These are phyloP conservation scores for Channa argus DNA, from an alignment of 2,113 vertebrate species.

Conservation along the genomic window DNA sequence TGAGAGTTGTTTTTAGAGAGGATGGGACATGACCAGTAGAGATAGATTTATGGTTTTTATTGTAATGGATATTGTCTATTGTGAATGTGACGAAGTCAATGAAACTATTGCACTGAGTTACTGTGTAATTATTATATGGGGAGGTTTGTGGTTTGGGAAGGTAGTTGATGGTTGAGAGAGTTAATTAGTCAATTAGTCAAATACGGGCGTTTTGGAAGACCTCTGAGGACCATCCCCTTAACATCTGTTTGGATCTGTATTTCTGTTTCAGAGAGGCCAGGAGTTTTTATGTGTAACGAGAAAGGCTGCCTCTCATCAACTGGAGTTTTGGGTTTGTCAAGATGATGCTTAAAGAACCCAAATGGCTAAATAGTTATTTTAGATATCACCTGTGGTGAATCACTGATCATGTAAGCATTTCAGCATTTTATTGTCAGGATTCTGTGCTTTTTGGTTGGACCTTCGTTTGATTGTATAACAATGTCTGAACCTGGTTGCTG, in stretches of 20 bases:
- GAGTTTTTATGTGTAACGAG: conserved; percentile 9
- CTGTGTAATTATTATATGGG: too few species aligned
- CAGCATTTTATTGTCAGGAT: background rate
- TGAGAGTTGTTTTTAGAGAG: too few species aligned
- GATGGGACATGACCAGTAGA: too few species aligned
- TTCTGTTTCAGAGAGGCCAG: conserved; percentile 21
- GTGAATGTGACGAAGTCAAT: too few species aligned
- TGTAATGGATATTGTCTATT: too few species aligned
- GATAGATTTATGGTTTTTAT: too few species aligned
- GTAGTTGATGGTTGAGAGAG: too few species aligned
- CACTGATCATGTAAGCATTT: background rate
- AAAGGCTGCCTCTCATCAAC: conserved; percentile 65
- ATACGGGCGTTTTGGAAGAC: conserved; percentile 30
- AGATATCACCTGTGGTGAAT: background rate
- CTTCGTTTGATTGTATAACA: conserved; percentile 13
- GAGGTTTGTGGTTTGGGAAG: too few species aligned
- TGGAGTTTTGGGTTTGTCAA: conserved; percentile 52
- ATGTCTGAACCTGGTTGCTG: background rate
- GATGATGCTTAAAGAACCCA: conserved; percentile 3
- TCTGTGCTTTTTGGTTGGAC: conserved; percentile 6
- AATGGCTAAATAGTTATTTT: too few species aligned
- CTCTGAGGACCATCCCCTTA: conserved; percentile 44
- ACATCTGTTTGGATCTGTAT: conserved; percentile 60
- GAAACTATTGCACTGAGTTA: too few species aligned
- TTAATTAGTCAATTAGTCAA: too few species aligned